Conservation (phyloP, 35 echinoderm and acorn worm species). For the Strongylocentrotus purpuratus region DNA sequence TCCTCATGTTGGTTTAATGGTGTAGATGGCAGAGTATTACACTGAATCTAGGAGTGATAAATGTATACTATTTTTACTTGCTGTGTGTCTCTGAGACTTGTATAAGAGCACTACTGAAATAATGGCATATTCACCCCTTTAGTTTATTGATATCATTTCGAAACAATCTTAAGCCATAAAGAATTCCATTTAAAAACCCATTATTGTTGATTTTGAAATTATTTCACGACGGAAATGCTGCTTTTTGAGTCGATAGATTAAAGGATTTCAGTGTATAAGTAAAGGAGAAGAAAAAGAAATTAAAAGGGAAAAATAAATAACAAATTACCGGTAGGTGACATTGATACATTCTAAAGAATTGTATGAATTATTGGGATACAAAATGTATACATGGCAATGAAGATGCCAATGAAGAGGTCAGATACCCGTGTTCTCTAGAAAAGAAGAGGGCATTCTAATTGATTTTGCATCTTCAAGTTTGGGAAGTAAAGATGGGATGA, state of each 20-base stretch:
- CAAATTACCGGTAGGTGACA: background rate
- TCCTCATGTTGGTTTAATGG: background rate
- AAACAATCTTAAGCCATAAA: background rate
- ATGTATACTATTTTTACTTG: conserved; percentile 14
- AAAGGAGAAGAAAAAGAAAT: background rate
- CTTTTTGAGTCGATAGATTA: background rate
- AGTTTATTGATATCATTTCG: background rate
- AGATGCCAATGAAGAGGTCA: background rate
- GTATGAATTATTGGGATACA: background rate
- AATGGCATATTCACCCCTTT: background rate
- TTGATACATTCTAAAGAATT: background rate
- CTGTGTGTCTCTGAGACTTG: background rate
- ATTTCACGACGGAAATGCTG: background rate
- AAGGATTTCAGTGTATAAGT: background rate
- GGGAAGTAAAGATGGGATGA: background rate
- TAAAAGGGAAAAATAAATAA: background rate
- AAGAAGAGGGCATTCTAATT: background rate
- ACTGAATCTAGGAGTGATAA: background rate
- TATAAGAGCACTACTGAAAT: background rate
- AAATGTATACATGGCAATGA: background rate
- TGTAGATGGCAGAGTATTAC: background rate
- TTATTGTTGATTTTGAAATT: background rate
- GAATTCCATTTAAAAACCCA: background rate
- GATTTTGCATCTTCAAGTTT: background rate
- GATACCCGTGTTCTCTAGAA: background rate